Conservation (phyloP, 2,888 invertebrate genomes). For the Machimus rusticus region DNA sequence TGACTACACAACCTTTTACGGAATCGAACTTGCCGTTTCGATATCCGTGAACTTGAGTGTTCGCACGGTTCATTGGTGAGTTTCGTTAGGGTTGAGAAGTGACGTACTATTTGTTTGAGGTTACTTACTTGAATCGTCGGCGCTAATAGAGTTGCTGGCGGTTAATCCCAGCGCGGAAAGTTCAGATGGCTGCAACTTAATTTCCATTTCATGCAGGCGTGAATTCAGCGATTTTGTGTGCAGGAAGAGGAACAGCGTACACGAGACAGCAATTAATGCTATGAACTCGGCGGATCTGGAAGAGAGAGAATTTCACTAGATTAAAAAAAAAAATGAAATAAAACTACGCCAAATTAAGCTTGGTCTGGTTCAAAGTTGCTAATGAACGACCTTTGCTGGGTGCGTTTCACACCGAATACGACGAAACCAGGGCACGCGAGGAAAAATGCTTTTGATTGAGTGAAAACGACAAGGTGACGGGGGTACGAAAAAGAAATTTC, state of each 20-base stretch:
- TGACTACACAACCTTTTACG: neutral
- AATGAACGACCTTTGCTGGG: neutral
- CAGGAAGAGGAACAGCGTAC: slow-evolving; percentile 83
- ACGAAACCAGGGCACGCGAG: neutral
- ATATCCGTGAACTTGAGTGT: neutral
- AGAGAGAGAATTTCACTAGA: slow-evolving; percentile 53
- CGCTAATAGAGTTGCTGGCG: slow-evolving; percentile 58
- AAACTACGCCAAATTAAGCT: neutral
- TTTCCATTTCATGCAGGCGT: slow-evolving; percentile 82
- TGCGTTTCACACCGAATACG: neutral
- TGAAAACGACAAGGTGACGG: neutral
- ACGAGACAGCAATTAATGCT: slow-evolving; percentile 81
- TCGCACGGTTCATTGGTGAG: neutral
- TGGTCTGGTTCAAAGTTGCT: neutral
- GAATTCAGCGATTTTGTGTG: slow-evolving; percentile 85
- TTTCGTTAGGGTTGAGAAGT: neutral
- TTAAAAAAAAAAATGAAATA: neutral
- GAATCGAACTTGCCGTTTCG: neutral
- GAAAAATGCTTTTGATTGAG: slow-evolving; percentile 2
- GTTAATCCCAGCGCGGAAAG: slow-evolving; percentile 63
- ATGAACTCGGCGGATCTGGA: slow-evolving; percentile 84
- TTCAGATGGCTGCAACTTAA: slow-evolving; percentile 73
- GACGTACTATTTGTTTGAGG: neutral
- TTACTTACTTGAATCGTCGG: slow-evolving; percentile 60
- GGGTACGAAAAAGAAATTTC: neutral